Evolutionary conservation across 2,888 invertebrate genomes (phyloP), one percentile per base, ranked within the genome.

Genomic region (Meteorus cinctellus): DNA sequence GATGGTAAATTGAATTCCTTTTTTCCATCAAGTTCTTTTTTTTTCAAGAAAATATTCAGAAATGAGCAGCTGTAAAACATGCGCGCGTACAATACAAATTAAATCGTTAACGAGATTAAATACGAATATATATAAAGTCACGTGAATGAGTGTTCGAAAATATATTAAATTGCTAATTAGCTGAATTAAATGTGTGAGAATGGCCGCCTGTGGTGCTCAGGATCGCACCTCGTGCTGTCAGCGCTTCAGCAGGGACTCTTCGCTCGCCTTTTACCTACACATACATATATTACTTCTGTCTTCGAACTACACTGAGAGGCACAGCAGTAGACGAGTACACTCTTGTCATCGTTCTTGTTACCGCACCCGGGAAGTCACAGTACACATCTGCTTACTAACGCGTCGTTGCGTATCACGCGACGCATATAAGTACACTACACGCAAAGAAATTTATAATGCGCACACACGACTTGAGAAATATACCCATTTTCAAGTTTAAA

Each of bases 341-440:
- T 72, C 60, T 62, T 76, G 76, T 76, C 76, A 67, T 76, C 76
- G 62, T 72, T 67, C 75, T 67, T 72, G 60, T 76, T 72, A 36
- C 24, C 34, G 27, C 45, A 8, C 67, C 45, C 34, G 16, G 36
- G 59, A 24, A 71, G 31, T 67, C 72, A 36, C 41, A 19, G 4
- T 19, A 55, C 19, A 55, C n/a, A 55, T 6, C 4, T n/a, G n/a
- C n/a, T 48, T 48, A 4, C n/a, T 0, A 14, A 66, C 66, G 75
- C 75, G 75, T 66, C 66, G 60, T n/a, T 75, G 67, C 72, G 66
- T 72, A 66, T 75, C 75, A 75, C 72, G 67, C 75, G 72, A 76
- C 66, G 55, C 63, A 63, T n/a, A 72, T 10, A 19, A 12, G n/a
- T 19, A n/a, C 34, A 62, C 36, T 34, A 63, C 72, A 72, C 63